These are phyloP conservation scores for Leptodactylus fuscus DNA, from an alignment of 2,113 vertebrate genomes.

Conservation along the genomic window DNA sequence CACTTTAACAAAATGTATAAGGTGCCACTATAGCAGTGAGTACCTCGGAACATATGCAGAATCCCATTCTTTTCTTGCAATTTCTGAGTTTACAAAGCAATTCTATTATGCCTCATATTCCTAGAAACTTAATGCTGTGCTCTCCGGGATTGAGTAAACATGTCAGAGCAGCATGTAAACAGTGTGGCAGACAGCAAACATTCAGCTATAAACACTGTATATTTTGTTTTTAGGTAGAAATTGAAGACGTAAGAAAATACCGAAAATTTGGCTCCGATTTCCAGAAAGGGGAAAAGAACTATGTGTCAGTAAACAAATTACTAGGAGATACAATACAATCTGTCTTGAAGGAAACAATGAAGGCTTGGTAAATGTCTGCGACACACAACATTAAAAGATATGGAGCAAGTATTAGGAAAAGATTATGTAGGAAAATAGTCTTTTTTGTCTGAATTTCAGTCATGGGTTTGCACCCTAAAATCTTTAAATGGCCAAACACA, in stretches of 20 bases:
- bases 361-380: neutral
- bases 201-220: constrained; percentile 49
- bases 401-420: neutral
- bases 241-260: constrained; percentile 45
- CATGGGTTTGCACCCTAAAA: neutral
- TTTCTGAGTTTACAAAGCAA: constrained; percentile 42
- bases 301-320: constrained; percentile 37
- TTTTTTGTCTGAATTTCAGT: neutral
- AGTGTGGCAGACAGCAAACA: constrained; percentile 47
- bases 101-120: constrained; percentile 50
- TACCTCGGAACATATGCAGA: neutral
- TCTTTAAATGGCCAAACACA: neutral
- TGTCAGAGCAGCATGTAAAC: constrained; percentile 55
- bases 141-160: constrained; percentile 50
- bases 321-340: constrained; percentile 36
- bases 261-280: constrained; percentile 33
- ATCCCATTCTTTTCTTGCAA: constrained; percentile 18
- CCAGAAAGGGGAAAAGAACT: constrained; percentile 39
- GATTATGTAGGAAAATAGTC: neutral
- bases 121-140: constrained; percentile 48
- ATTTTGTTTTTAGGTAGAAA: constrained; percentile 55
- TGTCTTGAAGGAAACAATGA: neutral
- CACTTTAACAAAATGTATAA: neutral
- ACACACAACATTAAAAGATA: neutral
- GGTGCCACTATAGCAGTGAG: neutral